Percentiles rank a stretch among this genome's conserved stretches.
phyloP scores from a whole-genome alignment of 2,113 vertebrate species.

The Himantopus leucocephalus region DNA sequence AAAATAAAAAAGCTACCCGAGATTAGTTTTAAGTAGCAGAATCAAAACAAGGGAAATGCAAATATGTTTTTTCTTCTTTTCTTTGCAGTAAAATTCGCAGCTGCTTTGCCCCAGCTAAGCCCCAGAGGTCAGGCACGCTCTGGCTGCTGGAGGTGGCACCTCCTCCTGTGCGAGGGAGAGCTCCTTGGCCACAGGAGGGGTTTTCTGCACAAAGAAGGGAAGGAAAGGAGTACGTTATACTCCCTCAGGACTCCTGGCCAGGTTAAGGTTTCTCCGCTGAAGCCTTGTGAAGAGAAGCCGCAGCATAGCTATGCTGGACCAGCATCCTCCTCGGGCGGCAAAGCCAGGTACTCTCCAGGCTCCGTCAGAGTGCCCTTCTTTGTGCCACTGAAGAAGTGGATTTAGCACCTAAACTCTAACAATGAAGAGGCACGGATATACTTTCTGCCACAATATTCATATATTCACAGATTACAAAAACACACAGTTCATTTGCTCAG shows the following conservation, averaged over 20 bases:
- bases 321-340: not conserved
- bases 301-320: not conserved
- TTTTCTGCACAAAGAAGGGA: not conserved
- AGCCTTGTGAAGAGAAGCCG: not conserved
- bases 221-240: accelerated
- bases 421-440: not conserved
- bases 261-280: not conserved
- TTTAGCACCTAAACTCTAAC: not conserved
- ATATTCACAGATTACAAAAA: not conserved
- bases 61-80: not conserved
- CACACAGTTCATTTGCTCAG: not conserved
- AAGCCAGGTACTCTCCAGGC: not conserved
- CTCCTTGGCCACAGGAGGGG: not conserved
- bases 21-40: conserved; percentile 35
- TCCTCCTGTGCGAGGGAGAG: not conserved
- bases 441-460: not conserved
- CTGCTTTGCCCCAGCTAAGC: not conserved
- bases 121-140: not conserved
- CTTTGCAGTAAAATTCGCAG: not conserved
- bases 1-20: not conserved
- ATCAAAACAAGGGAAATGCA: not conserved
- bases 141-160: not conserved
- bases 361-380: not conserved
- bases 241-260: not conserved
- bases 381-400: not conserved